phyloP scores from a whole-genome alignment of 2,113 vertebrate genomes.

The Calonectris borealis region DNA sequence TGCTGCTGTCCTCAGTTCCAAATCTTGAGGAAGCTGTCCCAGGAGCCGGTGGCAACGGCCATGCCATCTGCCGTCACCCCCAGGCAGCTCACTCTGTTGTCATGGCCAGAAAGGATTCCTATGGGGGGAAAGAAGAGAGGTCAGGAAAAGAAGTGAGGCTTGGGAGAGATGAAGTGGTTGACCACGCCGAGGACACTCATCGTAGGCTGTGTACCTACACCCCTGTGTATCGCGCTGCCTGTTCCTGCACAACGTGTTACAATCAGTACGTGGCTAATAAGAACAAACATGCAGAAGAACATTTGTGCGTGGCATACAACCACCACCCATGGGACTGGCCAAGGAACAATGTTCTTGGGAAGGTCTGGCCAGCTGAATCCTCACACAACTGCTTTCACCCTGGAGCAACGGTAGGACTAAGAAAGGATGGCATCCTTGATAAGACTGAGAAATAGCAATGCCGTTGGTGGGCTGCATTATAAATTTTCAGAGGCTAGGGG shows the following conservation, averaged over 20 bases:
- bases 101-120: slow-evolving; percentile 94
- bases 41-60: slow-evolving; percentile 96
- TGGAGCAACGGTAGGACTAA: background rate
- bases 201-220: rapidly evolving
- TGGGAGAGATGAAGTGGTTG: background rate
- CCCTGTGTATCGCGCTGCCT: rapidly evolving
- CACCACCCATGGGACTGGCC: background rate
- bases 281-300: background rate
- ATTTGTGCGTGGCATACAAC: rapidly evolving
- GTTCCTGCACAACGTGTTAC: rapidly evolving
- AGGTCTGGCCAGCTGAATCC: background rate
- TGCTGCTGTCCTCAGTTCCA: slow-evolving; percentile 84
- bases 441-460: background rate
- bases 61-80: slow-evolving; percentile 92
- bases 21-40: slow-evolving; percentile 98
- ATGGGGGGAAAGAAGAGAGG: background rate
- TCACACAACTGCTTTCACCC: background rate
- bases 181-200: rapidly evolving
- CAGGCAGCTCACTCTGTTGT: slow-evolving; percentile 97
- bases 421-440: background rate
- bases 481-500: background rate
- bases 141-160: background rate
- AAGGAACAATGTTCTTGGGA: background rate
- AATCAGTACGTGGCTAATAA: no score
- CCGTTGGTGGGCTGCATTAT: rapidly evolving